Evolutionary conservation across 2,113 vertebrate genomes (phyloP).

Genomic region (Aldabrachelys gigantea): DNA sequence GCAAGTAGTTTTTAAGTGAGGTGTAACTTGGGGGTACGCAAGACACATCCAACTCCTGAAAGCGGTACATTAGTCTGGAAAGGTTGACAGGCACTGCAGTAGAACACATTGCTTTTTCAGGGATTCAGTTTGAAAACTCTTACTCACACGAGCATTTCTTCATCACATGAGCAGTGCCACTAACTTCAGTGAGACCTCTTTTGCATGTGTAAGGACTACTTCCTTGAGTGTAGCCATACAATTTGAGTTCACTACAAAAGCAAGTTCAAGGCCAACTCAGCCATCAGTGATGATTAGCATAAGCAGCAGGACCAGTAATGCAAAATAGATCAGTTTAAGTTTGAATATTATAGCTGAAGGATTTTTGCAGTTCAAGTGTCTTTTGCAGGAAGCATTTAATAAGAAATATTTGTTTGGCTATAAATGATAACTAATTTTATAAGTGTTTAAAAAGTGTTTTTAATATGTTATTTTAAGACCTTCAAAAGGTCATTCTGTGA

Average conservation of each 20-base stretch:
- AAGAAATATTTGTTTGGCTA: background rate
- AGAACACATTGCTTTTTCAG: background rate
- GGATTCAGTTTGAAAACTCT: background rate
- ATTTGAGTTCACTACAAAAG: background rate
- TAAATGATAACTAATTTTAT: background rate
- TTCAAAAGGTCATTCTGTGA: background rate
- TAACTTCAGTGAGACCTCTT: background rate
- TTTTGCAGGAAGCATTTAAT: background rate
- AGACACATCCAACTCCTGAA: too few species aligned
- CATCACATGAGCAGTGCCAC: background rate
- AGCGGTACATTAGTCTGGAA: too few species aligned
- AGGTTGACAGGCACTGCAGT: too few species aligned
- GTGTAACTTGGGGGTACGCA: too few species aligned
- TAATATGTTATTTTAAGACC: background rate
- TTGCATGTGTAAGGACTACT: background rate
- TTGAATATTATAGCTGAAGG: background rate
- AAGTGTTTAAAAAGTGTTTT: background rate
- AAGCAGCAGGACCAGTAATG: background rate
- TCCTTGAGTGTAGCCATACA: background rate
- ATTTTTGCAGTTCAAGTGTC: accelerated
- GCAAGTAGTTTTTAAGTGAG: too few species aligned
- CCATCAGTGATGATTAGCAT: background rate
- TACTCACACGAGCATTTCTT: background rate
- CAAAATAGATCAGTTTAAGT: background rate
- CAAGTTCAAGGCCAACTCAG: accelerated